Evolutionary conservation across 2,888 invertebrate genomes (phyloP), one percentile per base, ranked within the genome.

Genomic region (Shargacucullia verbasci): DNA sequence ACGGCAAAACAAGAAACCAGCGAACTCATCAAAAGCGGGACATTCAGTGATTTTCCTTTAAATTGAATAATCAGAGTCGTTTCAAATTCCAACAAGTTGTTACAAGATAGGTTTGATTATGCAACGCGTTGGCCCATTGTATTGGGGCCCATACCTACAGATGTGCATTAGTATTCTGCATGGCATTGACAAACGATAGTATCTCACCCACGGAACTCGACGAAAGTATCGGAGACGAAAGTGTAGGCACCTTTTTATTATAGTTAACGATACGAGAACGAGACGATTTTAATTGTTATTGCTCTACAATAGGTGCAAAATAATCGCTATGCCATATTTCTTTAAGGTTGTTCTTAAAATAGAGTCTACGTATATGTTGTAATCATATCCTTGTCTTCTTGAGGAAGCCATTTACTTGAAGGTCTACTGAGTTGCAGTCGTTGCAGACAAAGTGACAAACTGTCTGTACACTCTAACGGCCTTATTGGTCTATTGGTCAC

Each of bases 161-260:
- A 79, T 79, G 72, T 76, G 46, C 62, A 78, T 78, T 78, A 76
- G 79, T 80, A 82, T 82, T 78, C 83, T 64, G 72, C 72, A 75
- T 76, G 72, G 76, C 38, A 20, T 39, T 15, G 34, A 54, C 29
- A 50, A 55, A 50, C 73, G 88, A 89, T 89, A 85, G 59, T 78
- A 89, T 89, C 89, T 84, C 81, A 75, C 77, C 82, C 86, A 88
- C 85, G 86, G 80, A 85, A 84, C 71, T 37, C 72, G 72, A 82
- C 76, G 80, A 84, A 84, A 86, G 83, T 80, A 70, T 79, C 76
- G 66, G 58, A 67, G 62, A 76, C 59, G 61, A 69, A 70, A 56
- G 58, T 68, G 49, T 66, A 13, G 40, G 20, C 20, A 4, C 39
- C 40, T 43, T 44, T 48, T 46, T 59, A 50, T 78, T 73, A 71